Conservation (phyloP, 2,888 invertebrate species). For the Ryuthela nishihirai region DNA sequence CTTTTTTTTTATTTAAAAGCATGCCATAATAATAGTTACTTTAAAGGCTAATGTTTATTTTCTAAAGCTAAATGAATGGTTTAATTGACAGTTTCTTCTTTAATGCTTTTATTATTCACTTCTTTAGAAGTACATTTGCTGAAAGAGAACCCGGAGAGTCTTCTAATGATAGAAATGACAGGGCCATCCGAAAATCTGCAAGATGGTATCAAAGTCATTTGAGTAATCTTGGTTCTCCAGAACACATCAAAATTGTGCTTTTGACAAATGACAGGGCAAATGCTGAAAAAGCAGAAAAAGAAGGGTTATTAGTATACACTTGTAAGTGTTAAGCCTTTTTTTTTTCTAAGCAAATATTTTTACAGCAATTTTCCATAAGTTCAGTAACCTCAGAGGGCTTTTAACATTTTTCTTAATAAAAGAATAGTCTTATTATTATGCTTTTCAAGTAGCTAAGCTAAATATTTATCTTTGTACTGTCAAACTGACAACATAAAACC, state of each 20-base stretch:
- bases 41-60: not conserved
- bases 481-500: too few relatives aligned
- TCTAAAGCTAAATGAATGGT: not conserved
- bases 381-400: not conserved
- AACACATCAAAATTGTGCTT: conserved; percentile 59
- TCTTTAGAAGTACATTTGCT: conserved; percentile 76
- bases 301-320: conserved; percentile 66
- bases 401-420: conserved; percentile 10
- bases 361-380: not conserved
- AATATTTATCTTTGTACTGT: too few relatives aligned
- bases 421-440: too few relatives aligned
- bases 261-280: conserved; percentile 81
- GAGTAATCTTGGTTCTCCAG: not conserved
- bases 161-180: conserved; percentile 84
- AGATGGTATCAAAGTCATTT: conserved; percentile 80
- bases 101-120: conserved; percentile 5
- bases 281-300: conserved; percentile 64
- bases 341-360: not conserved
- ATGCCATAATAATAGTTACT: too few relatives aligned
- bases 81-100: not conserved
- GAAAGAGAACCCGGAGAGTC: conserved; percentile 76
- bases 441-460: too few relatives aligned
- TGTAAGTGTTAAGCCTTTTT: conserved; percentile 56
- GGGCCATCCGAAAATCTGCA: conserved; percentile 77
- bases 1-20: too few relatives aligned